Evolutionary conservation across 2,113 vertebrate genomes (phyloP).

Genomic region (Nothocercus julius): DNA sequence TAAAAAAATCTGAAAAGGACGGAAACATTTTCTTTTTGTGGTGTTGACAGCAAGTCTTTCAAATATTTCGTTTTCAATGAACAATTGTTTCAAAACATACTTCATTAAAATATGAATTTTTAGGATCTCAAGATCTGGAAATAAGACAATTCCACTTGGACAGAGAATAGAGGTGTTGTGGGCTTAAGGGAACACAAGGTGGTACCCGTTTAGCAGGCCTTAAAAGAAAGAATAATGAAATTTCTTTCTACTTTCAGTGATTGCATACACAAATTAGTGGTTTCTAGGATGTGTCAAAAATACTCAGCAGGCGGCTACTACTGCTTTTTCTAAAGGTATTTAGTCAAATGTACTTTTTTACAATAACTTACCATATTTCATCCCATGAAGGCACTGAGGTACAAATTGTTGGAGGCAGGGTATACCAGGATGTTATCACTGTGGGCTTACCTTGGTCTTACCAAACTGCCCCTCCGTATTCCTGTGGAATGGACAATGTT

Average conservation of each 20-base stretch:
- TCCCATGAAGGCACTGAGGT: neutral
- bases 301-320: neutral
- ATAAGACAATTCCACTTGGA: neutral
- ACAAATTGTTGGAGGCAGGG: neutral
- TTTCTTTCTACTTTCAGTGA: neutral
- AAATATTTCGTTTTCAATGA: neutral
- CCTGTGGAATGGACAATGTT: neutral
- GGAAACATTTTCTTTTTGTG: neutral
- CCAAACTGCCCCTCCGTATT: neutral
- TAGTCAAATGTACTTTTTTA: neutral
- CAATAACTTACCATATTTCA: neutral
- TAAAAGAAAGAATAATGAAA: neutral
- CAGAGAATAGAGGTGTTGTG: neutral
- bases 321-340: neutral
- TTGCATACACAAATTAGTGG: neutral
- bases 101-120: neutral
- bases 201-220: neutral
- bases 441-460: neutral
- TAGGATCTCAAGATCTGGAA: neutral
- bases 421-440: neutral
- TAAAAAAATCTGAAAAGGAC: neutral
- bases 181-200: neutral
- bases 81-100: neutral
- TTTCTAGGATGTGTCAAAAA: neutral
- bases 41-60: neutral